A percentile compares a stretch with the other conserved stretches of the same genome.
Evolutionary conservation across 2,888 invertebrate species (phyloP).

Genomic region (Hyles lineata): DNA sequence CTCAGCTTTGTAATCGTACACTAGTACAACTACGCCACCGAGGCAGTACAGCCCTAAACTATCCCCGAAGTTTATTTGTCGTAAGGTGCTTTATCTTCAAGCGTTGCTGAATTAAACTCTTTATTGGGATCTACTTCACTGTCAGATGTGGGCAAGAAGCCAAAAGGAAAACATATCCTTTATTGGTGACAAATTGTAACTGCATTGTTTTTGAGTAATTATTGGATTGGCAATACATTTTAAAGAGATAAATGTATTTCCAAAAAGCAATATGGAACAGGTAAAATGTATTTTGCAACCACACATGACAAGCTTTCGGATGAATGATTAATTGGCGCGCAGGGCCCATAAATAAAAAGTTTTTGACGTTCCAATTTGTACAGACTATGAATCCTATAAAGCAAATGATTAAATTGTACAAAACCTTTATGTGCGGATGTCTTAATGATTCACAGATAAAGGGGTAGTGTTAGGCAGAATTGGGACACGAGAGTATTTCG

Average conservation of each 20-base stretch:
- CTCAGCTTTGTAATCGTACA: too few species aligned
- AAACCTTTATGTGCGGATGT: not conserved
- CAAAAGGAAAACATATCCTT: too few species aligned
- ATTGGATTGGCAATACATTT: too few species aligned
- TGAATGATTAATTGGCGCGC: constrained; percentile 10
- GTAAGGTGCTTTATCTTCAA: not conserved
- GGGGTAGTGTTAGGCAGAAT: not conserved
- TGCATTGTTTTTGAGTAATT: too few species aligned
- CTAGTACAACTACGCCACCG: too few species aligned
- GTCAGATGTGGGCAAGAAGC: too few species aligned
- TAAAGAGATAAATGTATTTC: not conserved
- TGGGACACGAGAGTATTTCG: constrained; percentile 4
- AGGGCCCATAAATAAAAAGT: constrained; percentile 17
- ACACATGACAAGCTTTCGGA: constrained; percentile 11
- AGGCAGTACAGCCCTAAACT: too few species aligned
- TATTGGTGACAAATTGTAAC: too few species aligned
- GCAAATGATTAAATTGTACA: constrained; percentile 2
- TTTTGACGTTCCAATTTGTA: constrained; percentile 21
- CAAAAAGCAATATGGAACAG: not conserved
- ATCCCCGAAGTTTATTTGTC: constrained; percentile 6
- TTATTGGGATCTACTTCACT: not conserved
- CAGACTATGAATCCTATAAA: constrained; percentile 14
- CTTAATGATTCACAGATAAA: constrained; percentile 16
- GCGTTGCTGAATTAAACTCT: constrained; percentile 3
- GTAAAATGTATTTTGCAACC: constrained; percentile 5